Percentiles rank a stretch among this genome's conserved stretches.
phyloP scores from a whole-genome alignment of 1,140 invertebrate species.

The Kradibia gibbosae region DNA sequence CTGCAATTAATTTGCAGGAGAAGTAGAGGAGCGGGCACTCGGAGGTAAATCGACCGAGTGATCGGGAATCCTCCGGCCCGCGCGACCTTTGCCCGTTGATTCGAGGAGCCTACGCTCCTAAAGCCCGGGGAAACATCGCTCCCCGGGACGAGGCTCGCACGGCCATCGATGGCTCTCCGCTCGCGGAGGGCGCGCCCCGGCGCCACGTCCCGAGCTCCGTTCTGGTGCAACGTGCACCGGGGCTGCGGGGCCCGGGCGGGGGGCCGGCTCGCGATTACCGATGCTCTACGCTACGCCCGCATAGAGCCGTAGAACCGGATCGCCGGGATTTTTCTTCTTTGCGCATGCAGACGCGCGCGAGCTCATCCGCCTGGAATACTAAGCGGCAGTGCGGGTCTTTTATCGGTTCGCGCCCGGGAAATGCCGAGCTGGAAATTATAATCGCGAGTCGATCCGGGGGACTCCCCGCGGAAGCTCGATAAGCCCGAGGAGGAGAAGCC shows the following conservation, averaged over 20 bases:
- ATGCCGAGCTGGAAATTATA: conserved; percentile 14
- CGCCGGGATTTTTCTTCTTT: conserved; percentile 33
- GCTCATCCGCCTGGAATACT: conserved; percentile 20
- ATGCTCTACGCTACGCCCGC: conserved; percentile 31
- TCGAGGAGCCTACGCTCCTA: background rate
- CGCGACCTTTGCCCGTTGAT: background rate
- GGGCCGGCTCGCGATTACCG: conserved; percentile 13
- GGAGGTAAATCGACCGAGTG: background rate
- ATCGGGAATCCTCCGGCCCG: background rate
- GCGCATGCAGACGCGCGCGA: conserved; percentile 29
- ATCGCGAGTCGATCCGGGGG: background rate
- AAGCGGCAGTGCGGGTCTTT: background rate
- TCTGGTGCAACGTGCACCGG: conserved; percentile 12
- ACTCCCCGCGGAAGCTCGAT: no score
- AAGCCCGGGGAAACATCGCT: background rate
- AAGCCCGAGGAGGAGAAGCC: no score
- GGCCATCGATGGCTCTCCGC: no score
- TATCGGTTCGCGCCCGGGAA: background rate
- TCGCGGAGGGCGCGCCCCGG: conserved; percentile 24
- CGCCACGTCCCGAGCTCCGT: conserved; percentile 36
- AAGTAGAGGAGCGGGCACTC: no score
- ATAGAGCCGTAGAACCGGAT: conserved; percentile 44
- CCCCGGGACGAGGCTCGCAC: background rate
- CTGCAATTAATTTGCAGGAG: no score
- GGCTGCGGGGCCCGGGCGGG: no score